phyloP scores from a whole-genome alignment of 1,140 invertebrate genomes.

The Platyura marginata region DNA sequence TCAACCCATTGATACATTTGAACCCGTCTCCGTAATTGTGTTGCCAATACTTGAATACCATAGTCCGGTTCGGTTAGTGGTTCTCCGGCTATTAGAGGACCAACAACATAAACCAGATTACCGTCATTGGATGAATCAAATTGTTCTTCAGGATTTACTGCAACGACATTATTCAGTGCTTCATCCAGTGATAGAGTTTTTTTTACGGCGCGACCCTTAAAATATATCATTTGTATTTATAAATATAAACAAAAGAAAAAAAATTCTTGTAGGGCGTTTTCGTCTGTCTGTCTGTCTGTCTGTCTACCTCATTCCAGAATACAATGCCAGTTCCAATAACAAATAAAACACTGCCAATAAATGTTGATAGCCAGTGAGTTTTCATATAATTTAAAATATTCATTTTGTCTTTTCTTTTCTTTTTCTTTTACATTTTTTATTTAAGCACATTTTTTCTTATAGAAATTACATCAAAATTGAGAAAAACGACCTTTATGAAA shows the following conservation, averaged over 20 bases:
- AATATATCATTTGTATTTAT: slow-evolving; percentile 6
- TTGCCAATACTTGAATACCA: slow-evolving; percentile 51
- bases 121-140: slow-evolving; percentile 45
- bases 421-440: too few relatives aligned
- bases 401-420: slow-evolving; percentile 7
- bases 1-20: slow-evolving; percentile 91
- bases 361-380: slow-evolving; percentile 37
- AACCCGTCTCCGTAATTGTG: slow-evolving; percentile 53
- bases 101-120: slow-evolving; percentile 55
- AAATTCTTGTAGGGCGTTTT: slow-evolving; percentile 2
- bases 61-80: slow-evolving; percentile 64
- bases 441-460: too few relatives aligned
- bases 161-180: slow-evolving; percentile 38
- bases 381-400: slow-evolving; percentile 36
- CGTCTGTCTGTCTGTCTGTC: too few relatives aligned
- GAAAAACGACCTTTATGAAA: too few relatives aligned
- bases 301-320: slow-evolving; percentile 54
- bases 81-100: slow-evolving; percentile 50
- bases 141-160: slow-evolving; percentile 31
- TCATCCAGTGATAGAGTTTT: slow-evolving; percentile 50
- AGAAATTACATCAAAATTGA: too few relatives aligned
- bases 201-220: slow-evolving; percentile 46
- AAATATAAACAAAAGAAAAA: slow-evolving; percentile 2
- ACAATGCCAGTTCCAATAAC: slow-evolving; percentile 35
- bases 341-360: slow-evolving; percentile 37